Evolutionary conservation across 2,888 invertebrate species (phyloP).

Genomic region (Hyles lineata): DNA sequence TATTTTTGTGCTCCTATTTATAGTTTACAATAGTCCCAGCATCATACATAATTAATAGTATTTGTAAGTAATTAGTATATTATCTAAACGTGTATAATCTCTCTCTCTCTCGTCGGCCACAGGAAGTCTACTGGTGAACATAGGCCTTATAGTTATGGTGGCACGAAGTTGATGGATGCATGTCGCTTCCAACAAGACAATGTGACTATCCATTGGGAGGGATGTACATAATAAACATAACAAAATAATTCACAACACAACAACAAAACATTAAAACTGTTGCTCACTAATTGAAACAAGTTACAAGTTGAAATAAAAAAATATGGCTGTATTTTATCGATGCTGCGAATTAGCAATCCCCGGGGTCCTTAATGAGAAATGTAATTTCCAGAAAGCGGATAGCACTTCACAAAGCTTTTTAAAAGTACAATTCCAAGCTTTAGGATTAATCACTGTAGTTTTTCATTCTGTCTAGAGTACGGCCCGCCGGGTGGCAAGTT

Average conservation of each 20-base stretch:
- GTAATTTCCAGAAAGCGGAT: conserved; percentile 49
- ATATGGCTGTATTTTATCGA: conserved; percentile 37
- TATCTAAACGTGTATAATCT: not conserved
- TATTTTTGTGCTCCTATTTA: too few relatives aligned
- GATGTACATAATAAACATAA: not conserved
- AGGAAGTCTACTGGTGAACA: too few relatives aligned
- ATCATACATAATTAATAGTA: too few relatives aligned
- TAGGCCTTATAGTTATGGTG: too few relatives aligned
- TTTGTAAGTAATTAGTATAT: too few relatives aligned
- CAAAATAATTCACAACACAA: not conserved
- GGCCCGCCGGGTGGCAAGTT: conserved; percentile 46
- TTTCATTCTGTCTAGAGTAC: conserved; percentile 58
- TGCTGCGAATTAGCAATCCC: conserved; percentile 47
- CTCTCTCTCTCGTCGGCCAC: too few relatives aligned
- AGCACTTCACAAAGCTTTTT: conserved; percentile 56
- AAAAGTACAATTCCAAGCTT: conserved; percentile 59
- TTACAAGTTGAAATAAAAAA: conserved; percentile 32
- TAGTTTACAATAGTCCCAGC: too few relatives aligned
- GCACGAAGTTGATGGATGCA: too few relatives aligned
- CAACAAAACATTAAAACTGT: not conserved
- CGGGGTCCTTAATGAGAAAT: conserved; percentile 47
- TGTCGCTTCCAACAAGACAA: too few relatives aligned
- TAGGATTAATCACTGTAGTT: conserved; percentile 67
- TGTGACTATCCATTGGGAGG: too few relatives aligned
- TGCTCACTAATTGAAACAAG: conserved; percentile 44